Evolutionary conservation across 1,140 invertebrate species (phyloP), one percentile per base, ranked within the genome.

Genomic region (Neocloeon triangulifer): DNA sequence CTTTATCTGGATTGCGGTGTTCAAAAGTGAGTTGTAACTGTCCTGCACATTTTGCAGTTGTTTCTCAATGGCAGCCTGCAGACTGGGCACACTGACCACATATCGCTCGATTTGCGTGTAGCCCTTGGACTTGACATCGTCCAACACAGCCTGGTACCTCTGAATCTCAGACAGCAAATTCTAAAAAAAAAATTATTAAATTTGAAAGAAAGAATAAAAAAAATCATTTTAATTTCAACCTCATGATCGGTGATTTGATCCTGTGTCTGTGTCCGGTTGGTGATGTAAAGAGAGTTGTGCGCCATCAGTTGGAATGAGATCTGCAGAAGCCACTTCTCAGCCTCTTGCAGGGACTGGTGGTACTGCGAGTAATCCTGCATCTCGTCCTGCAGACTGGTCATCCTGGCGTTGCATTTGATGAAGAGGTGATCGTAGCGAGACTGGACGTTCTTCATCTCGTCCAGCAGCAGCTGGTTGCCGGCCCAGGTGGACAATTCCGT

Each of bases 251-350:
- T 67, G 19, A 92, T 69, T 50, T 94, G 85, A 40, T 86, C 74
- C 42, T 82, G 63, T 0, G 86, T 91, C 50, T 94, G 82, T 43
- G 86, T 76, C 26, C 78, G 66, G 46, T 84, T 86, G 2, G 75
- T 76, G 34, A 92, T 89, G 45, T 88, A 89, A 6, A 92, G 56
- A 0, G 84, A 88, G 51, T 94, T 94, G 45, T 94, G 85, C 0
- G 84, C 80, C 85, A 94, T 94, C 0, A 96, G 56, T 46, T 86
- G 80, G 64, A 92, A 91, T 2, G 85, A 92, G 30, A 85, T 80
- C 55, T 91, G 84, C 14, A 94, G 53, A 15, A 95, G 49, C 88
- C 88, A 95, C 49, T 91, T 92, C 56, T 95, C 88, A 1, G 76
- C 81, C 38, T 94, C 86, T 56, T 94, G 88, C 7, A 94, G 55